A percentile compares a stretch with the other conserved stretches of the same genome.
Conservation (phyloP, 2,888 invertebrate species). For the Limenitis camilla region DNA sequence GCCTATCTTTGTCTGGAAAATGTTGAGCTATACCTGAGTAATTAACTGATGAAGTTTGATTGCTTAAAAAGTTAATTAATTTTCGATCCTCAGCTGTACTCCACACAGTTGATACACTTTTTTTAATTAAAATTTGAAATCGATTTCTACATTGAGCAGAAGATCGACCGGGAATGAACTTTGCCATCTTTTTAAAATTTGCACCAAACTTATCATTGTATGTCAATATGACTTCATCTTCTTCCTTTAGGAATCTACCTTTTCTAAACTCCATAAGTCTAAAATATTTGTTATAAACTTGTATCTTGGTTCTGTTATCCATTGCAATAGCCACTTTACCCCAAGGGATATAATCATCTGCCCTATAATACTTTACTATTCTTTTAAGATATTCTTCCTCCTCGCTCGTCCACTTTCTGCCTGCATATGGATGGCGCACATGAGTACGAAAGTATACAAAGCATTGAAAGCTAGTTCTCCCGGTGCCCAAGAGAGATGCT, state of each 20-base stretch:
- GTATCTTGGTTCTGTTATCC: slow-evolving; percentile 76
- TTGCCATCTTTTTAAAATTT: slow-evolving; percentile 74
- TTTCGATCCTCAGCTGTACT: slow-evolving; percentile 76
- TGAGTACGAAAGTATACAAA: slow-evolving; percentile 78
- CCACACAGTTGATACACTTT: slow-evolving; percentile 70
- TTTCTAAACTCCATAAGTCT: slow-evolving; percentile 62
- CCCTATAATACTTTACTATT: slow-evolving; percentile 76
- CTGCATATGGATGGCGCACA: slow-evolving; percentile 40
- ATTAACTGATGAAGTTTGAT: slow-evolving; percentile 50
- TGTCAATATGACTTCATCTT: slow-evolving; percentile 78
- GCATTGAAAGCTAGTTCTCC: slow-evolving; percentile 80
- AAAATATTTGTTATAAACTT: slow-evolving; percentile 77
- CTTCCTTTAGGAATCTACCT: slow-evolving; percentile 78
- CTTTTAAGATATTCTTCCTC: slow-evolving; percentile 80
- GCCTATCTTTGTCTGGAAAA: slow-evolving; percentile 72
- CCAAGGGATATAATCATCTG: slow-evolving; percentile 84
- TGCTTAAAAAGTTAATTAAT: slow-evolving; percentile 70
- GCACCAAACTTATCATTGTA: slow-evolving; percentile 76
- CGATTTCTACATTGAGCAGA: slow-evolving; percentile 75
- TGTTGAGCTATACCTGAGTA: slow-evolving; percentile 62
- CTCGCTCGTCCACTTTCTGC: slow-evolving; percentile 76
- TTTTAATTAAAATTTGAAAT: slow-evolving; percentile 67
- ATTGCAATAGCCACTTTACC: slow-evolving; percentile 78
- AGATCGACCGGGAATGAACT: slow-evolving; percentile 77
- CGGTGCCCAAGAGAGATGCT: slow-evolving; percentile 69